Evolutionary conservation across 2,797 vertebrate species (phyloP).

Genomic region (Loriculus beryllinus): DNA sequence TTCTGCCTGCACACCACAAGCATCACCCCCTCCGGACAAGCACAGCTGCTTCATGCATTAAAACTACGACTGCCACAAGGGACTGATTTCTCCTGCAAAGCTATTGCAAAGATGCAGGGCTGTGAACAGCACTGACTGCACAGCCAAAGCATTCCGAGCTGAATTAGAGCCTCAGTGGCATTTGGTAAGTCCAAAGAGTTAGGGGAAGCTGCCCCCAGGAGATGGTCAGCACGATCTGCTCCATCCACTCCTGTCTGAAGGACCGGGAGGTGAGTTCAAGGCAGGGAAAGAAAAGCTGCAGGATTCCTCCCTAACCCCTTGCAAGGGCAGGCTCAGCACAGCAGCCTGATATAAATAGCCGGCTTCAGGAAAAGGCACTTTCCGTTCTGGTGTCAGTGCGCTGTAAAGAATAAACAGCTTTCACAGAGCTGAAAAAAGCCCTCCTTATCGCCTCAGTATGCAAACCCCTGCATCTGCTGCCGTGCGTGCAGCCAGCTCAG

Average conservation of each 20-base stretch:
- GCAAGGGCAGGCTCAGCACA: background rate
- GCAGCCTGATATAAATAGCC: conserved; percentile 62
- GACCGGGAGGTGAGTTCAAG: background rate
- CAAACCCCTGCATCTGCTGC: background rate
- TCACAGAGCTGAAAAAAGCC: background rate
- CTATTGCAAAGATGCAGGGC: background rate
- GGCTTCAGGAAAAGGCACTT: conserved; percentile 66
- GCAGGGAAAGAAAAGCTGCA: conserved; percentile 2
- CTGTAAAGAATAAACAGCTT: conserved; percentile 53
- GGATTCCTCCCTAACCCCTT: background rate
- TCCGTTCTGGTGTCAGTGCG: conserved; percentile 38
- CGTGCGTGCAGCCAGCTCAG: background rate
- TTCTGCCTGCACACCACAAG: rapidly evolving
- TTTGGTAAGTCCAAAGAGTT: background rate
- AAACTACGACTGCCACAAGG: background rate
- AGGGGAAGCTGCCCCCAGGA: background rate
- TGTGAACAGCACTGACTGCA: background rate
- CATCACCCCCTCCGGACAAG: background rate
- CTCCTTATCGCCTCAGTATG: background rate
- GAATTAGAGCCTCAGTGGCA: background rate
- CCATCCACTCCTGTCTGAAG: background rate
- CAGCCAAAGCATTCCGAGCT: background rate
- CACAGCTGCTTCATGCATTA: background rate
- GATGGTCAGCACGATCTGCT: background rate
- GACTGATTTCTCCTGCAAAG: background rate